These are phyloP conservation scores for Cephalopterus ornatus DNA, from an alignment of 2,113 vertebrate genomes.

Conservation along the genomic window DNA sequence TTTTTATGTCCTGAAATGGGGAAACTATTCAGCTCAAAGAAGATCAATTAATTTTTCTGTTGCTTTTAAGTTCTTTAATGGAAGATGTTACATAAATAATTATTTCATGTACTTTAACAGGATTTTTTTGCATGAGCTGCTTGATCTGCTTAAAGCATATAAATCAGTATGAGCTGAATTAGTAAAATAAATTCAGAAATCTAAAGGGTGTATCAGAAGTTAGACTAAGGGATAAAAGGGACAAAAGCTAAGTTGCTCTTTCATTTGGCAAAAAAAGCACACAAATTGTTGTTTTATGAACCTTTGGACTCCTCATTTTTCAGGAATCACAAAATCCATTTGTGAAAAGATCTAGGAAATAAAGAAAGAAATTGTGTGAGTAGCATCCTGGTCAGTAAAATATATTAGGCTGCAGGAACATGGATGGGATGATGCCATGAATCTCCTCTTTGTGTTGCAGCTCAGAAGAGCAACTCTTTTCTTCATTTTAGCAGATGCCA, in stretches of 20 bases:
- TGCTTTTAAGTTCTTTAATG: slow-evolving; percentile 39
- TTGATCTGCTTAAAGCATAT: background rate
- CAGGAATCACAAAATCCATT: slow-evolving; percentile 23
- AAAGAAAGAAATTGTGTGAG: slow-evolving; percentile 16
- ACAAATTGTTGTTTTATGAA: background rate
- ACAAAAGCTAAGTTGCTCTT: background rate
- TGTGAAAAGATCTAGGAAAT: slow-evolving; percentile 23
- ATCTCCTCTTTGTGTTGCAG: slow-evolving; percentile 14
- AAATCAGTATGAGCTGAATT: background rate
- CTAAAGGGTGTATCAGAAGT: background rate
- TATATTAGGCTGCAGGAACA: background rate
- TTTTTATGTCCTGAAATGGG: background rate
- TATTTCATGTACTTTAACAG: slow-evolving; percentile 19
- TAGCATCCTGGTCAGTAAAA: background rate
- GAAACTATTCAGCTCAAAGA: background rate
- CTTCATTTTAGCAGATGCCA: slow-evolving; percentile 1
- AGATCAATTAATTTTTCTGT: background rate
- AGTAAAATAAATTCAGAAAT: background rate
- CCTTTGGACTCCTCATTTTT: background rate
- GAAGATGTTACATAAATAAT: slow-evolving; percentile 11
- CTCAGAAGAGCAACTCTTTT: slow-evolving; percentile 17
- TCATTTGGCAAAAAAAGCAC: background rate
- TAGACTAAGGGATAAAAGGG: background rate
- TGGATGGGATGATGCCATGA: background rate
- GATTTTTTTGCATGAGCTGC: background rate